phyloP scores from a whole-genome alignment of 2,888 invertebrate genomes.

The Agrilus biguttatus region DNA sequence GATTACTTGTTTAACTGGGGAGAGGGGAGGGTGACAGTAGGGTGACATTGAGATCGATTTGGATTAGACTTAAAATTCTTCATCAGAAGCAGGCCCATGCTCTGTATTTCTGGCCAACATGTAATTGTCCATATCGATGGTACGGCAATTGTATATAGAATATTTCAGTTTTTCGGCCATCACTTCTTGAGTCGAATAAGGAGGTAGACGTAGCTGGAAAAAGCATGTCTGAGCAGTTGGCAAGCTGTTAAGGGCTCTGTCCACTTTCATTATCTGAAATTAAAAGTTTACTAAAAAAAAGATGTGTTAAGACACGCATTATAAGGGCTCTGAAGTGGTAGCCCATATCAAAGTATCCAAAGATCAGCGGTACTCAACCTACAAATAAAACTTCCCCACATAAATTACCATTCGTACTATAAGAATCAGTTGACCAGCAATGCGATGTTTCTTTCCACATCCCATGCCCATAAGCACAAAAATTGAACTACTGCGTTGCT shows the following conservation, averaged over 20 bases:
- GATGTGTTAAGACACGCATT: background rate
- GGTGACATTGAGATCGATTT: background rate
- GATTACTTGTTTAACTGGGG: background rate
- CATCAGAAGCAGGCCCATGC: constrained; percentile 32
- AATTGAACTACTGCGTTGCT: no score
- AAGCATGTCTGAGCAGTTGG: constrained; percentile 50
- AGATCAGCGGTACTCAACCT: no score
- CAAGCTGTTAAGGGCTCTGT: constrained; percentile 40
- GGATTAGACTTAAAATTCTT: constrained; percentile 24
- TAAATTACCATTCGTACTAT: no score
- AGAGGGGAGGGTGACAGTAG: no score
- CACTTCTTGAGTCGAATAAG: constrained; percentile 42
- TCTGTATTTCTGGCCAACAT: constrained; percentile 47
- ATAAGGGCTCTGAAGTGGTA: no score
- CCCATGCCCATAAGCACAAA: no score
- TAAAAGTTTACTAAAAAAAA: background rate
- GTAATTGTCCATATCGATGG: constrained; percentile 56
- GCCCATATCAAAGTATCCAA: no score
- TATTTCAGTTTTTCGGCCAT: constrained; percentile 47
- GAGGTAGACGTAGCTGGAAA: constrained; percentile 48
- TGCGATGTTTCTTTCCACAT: no score
- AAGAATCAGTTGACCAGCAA: no score
- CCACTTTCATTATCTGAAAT: constrained; percentile 38
- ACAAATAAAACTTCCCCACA: no score
- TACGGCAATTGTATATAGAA: constrained; percentile 50